Percentiles rank a stretch among this genome's conserved stretches.
Conservation (phyloP, 2,888 invertebrate genomes). For the Phania funesta region DNA sequence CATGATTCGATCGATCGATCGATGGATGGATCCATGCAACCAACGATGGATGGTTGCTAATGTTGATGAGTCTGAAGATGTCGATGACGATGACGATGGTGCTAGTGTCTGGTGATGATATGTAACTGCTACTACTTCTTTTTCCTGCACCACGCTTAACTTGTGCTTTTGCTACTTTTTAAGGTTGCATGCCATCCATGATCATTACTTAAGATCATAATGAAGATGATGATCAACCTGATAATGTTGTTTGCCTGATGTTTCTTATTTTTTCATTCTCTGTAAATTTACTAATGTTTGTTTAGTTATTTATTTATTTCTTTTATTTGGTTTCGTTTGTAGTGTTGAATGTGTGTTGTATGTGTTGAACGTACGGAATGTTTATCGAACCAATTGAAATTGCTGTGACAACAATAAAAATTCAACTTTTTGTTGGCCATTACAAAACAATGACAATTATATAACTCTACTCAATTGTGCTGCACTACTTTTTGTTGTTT, state of each 20-base stretch:
- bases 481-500: slow-evolving; percentile 19
- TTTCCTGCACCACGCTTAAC: slow-evolving; percentile 24
- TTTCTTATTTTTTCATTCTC: background rate
- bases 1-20: slow-evolving; percentile 34
- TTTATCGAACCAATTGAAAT: slow-evolving; percentile 79
- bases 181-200: slow-evolving; percentile 58
- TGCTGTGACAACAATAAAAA: slow-evolving; percentile 79
- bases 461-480: slow-evolving; percentile 61
- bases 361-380: slow-evolving; percentile 74
- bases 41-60: slow-evolving; percentile 17
- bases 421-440: slow-evolving; percentile 73
- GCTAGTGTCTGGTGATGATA: slow-evolving; percentile 58
- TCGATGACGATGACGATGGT: slow-evolving; percentile 40
- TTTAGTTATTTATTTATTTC: slow-evolving; percentile 47
- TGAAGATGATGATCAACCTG: slow-evolving; percentile 40
- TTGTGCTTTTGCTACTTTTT: slow-evolving; percentile 48
- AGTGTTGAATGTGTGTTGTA: slow-evolving; percentile 69
- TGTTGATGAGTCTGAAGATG: slow-evolving; percentile 9
- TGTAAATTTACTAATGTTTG: slow-evolving; percentile 19
- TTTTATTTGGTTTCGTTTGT: slow-evolving; percentile 52
- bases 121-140: slow-evolving; percentile 60
- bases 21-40: slow-evolving; percentile 28
- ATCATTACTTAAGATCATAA: slow-evolving; percentile 53
- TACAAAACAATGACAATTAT: slow-evolving; percentile 67
- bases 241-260: slow-evolving; percentile 45